phyloP scores from a whole-genome alignment of 2,888 invertebrate genomes.

The Taenaris catops region DNA sequence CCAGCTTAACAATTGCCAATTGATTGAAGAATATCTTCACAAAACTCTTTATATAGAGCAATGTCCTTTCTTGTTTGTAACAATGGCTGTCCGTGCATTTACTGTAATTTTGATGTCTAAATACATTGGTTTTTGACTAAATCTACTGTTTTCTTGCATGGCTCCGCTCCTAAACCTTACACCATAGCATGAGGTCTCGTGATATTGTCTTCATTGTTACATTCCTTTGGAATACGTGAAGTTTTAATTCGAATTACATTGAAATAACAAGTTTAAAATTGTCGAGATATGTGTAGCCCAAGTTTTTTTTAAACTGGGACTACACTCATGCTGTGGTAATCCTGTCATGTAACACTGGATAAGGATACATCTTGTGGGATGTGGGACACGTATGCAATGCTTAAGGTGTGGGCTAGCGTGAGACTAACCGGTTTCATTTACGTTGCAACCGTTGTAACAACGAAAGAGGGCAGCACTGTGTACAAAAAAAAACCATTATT shows the following conservation, averaged over 20 bases:
- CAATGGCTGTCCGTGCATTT: constrained; percentile 59
- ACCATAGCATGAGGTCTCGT: constrained; percentile 44
- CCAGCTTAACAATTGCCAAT: too few relatives aligned
- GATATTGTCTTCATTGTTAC: too few relatives aligned
- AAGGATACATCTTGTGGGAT: neutral
- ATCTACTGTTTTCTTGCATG: constrained; percentile 76
- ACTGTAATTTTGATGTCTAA: constrained; percentile 67
- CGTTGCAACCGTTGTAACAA: too few relatives aligned
- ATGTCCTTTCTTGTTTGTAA: constrained; percentile 33
- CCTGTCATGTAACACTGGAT: constrained; percentile 12
- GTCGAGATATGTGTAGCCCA: too few relatives aligned
- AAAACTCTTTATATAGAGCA: constrained; percentile 19
- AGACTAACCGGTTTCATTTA: constrained; percentile 13
- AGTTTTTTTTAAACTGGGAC: too few relatives aligned
- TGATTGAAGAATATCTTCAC: too few relatives aligned
- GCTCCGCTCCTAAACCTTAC: constrained; percentile 45
- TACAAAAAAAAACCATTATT: too few relatives aligned
- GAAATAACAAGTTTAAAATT: too few relatives aligned
- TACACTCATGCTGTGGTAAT: constrained; percentile 23
- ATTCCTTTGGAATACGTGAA: too few relatives aligned
- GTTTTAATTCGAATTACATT: too few relatives aligned
- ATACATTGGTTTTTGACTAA: constrained; percentile 60
- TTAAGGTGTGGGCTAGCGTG: constrained; percentile 17
- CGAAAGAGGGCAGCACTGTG: too few relatives aligned
- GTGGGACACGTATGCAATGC: constrained; percentile 10